Percentiles rank a stretch among this genome's conserved stretches.
Conservation (phyloP, 2,888 invertebrate genomes). For the Thereva nobilitata region DNA sequence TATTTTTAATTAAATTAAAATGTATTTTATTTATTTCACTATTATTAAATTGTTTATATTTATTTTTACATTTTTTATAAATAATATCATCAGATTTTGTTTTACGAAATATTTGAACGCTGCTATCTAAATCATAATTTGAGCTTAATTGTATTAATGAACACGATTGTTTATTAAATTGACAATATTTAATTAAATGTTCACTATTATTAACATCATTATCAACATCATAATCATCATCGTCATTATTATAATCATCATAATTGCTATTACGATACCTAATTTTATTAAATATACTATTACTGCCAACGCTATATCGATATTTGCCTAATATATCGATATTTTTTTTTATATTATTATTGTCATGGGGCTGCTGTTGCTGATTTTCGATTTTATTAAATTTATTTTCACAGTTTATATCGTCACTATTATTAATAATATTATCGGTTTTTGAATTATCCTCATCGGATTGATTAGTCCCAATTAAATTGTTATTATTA, state of each 20-base stretch:
- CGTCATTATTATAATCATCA: slow-evolving; percentile 6
- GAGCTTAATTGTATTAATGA: slow-evolving; percentile 37
- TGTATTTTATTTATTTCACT: neutral
- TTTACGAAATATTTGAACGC: slow-evolving; percentile 33
- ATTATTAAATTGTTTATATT: slow-evolving; percentile 1
- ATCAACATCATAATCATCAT: neutral
- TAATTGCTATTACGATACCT: neutral
- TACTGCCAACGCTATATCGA: slow-evolving; percentile 31
- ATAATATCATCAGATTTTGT: slow-evolving; percentile 39
- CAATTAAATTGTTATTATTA: slow-evolving; percentile 22
- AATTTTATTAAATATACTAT: slow-evolving; percentile 1
- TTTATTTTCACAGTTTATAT: slow-evolving; percentile 13
- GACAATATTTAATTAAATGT: slow-evolving; percentile 26
- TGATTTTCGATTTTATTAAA: slow-evolving; percentile 25
- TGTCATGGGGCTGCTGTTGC: slow-evolving; percentile 33
- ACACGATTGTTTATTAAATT: slow-evolving; percentile 36
- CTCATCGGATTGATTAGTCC: slow-evolving; percentile 20
- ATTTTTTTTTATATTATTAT: slow-evolving; percentile 22
- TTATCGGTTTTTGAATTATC: slow-evolving; percentile 13
- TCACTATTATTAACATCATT: slow-evolving; percentile 4
- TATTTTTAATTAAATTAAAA: neutral
- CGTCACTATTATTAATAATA: slow-evolving; percentile 32
- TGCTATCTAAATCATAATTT: slow-evolving; percentile 37
- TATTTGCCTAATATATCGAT: slow-evolving; percentile 35
- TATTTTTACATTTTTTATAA: slow-evolving; percentile 24